A percentile compares a stretch with the other conserved stretches of the same genome.
phyloP scores from a whole-genome alignment of 2,797 vertebrate species.

The Lates japonicus region DNA sequence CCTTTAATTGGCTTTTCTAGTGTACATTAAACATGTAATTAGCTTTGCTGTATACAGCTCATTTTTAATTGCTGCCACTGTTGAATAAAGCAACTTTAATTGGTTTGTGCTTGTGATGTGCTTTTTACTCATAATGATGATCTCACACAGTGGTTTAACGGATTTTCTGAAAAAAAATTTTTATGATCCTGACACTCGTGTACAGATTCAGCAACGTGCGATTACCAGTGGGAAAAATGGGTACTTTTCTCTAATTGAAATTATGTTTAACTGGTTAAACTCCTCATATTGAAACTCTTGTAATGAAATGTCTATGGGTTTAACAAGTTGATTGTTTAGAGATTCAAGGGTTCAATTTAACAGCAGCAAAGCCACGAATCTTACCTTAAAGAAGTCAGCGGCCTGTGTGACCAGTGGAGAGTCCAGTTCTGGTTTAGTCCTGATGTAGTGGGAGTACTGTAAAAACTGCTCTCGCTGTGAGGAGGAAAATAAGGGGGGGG shows the following conservation, averaged over 20 bases:
- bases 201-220: neutral
- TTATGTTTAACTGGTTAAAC: neutral
- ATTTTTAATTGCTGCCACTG: conserved; percentile 66
- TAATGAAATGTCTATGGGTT: neutral
- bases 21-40: conserved; percentile 76
- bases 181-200: conserved; percentile 6
- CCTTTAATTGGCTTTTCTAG: conserved; percentile 74
- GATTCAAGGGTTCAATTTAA: neutral
- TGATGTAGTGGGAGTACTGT: conserved; percentile 92
- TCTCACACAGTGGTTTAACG: conserved; percentile 19
- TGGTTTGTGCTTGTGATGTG: conserved; percentile 62
- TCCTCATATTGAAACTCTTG: neutral
- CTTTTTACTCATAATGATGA: conserved; percentile 25
- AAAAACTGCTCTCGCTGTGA: conserved; percentile 91
- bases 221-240: neutral
- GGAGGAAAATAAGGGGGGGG: accelerated
- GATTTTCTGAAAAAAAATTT: conserved; percentile 7
- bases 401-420: conserved; percentile 85
- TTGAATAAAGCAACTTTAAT: conserved; percentile 70
- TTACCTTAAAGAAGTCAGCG: conserved; percentile 89
- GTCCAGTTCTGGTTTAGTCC: conserved; percentile 88
- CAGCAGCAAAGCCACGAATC: neutral
- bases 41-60: conserved; percentile 68
- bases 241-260: neutral
- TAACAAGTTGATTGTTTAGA: neutral